A percentile compares a stretch with the other conserved stretches of the same genome.
Conservation (phyloP, 2,113 vertebrate species). For the Plecotus auritus region DNA sequence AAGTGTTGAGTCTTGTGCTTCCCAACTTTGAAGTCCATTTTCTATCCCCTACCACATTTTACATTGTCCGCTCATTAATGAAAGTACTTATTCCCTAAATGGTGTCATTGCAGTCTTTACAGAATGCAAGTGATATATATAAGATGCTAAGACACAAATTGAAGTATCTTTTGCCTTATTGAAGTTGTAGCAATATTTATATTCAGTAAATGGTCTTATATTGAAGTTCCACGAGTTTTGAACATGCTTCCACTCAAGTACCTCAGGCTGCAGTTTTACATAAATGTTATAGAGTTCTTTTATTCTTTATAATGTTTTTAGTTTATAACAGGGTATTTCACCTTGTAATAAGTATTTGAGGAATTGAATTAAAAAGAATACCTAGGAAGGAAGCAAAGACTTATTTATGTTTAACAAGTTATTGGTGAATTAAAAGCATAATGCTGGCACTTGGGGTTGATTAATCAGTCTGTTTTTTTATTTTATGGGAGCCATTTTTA, state of each 20-base stretch:
- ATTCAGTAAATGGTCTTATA: background rate
- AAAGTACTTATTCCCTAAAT: slow-evolving; percentile 8
- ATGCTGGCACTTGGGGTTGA: background rate
- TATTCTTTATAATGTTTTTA: background rate
- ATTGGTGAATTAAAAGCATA: background rate
- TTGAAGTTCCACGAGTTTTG: background rate
- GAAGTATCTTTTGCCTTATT: background rate
- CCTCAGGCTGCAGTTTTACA: background rate
- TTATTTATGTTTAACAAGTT: background rate
- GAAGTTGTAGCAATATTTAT: background rate
- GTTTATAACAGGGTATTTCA: background rate
- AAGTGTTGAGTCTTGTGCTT: background rate
- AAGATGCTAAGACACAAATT: background rate
- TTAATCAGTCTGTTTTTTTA: slow-evolving; percentile 25
- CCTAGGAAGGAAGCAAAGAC: background rate
- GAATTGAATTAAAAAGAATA: background rate
- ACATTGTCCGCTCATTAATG: background rate
- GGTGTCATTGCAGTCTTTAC: background rate
- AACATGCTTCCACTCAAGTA: slow-evolving; percentile 22
- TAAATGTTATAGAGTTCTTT: background rate
- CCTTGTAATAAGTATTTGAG: background rate
- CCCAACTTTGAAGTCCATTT: background rate
- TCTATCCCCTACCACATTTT: background rate
- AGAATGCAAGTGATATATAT: background rate
- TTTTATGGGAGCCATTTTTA: slow-evolving; percentile 66